Conservation (phyloP, 92 coral and sea anemone species). For the Palythoa heliodiscus region DNA sequence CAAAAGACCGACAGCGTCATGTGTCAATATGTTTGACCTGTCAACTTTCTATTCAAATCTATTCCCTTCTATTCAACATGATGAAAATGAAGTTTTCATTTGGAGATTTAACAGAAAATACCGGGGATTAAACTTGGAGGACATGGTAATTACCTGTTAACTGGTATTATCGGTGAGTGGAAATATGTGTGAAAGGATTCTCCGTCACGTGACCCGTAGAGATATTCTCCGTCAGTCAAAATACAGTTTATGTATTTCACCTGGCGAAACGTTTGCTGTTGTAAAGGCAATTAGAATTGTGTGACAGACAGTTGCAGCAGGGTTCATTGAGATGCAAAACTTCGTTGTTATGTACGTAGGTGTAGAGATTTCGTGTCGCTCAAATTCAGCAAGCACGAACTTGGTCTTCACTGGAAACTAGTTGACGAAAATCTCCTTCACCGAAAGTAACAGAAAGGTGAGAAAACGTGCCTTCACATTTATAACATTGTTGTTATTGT, state of each 20-base stretch:
- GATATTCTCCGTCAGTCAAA: slow-evolving; percentile 2
- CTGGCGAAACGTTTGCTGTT: slow-evolving; percentile 53
- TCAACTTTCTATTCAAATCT: too few relatives aligned
- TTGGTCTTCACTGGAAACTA: not conserved
- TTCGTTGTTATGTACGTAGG: slow-evolving; percentile 38
- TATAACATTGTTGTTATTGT: not conserved
- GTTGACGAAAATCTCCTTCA: not conserved
- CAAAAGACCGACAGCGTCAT: too few relatives aligned
- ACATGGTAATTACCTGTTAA: too few relatives aligned
- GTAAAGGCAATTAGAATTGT: slow-evolving; percentile 44
- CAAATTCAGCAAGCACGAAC: not conserved
- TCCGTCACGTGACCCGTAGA: too few relatives aligned
- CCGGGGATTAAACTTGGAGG: too few relatives aligned
- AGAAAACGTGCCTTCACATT: not conserved
- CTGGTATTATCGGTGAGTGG: too few relatives aligned
- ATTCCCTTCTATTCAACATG: too few relatives aligned
- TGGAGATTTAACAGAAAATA: too few relatives aligned
- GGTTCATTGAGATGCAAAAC: slow-evolving; percentile 66
- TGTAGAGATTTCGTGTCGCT: not conserved
- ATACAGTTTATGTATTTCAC: slow-evolving; percentile 16
- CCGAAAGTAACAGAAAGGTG: not conserved
- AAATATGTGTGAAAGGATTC: too few relatives aligned
- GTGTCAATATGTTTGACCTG: too few relatives aligned
- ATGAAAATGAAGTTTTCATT: too few relatives aligned
- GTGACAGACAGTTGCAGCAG: slow-evolving; percentile 49